These are phyloP conservation scores for Lepidurus arcticus DNA, from an alignment of 1,140 invertebrate genomes.

Conservation along the genomic window DNA sequence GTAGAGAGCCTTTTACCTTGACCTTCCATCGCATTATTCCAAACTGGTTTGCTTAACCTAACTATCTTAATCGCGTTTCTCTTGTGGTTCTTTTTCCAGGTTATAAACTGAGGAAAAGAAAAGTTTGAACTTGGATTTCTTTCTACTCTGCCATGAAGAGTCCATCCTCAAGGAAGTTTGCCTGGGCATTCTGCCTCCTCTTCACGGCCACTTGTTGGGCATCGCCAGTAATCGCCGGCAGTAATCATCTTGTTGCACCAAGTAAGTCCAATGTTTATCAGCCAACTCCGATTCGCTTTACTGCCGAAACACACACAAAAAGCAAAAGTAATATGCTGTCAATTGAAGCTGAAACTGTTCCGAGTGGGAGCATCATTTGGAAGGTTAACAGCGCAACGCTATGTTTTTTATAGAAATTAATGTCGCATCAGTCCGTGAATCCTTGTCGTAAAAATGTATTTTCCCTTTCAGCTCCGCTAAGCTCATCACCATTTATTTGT, in stretches of 20 bases:
- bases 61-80: neutral
- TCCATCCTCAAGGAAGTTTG: constrained; percentile 5
- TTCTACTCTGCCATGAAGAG: neutral
- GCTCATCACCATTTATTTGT: neutral
- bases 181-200: constrained; percentile 1
- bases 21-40: neutral
- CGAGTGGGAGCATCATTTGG: neutral
- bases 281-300: neutral
- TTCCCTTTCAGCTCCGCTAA: constrained; percentile 13
- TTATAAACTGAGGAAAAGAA: neutral
- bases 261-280: neutral
- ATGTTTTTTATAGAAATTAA: neutral
- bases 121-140: neutral
- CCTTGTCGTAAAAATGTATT: neutral
- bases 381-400: neutral
- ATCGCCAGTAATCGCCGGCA: constrained; percentile 5
- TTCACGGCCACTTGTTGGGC: constrained; percentile 2
- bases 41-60: constrained; percentile 9
- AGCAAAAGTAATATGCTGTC: neutral
- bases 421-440: constrained; percentile 1
- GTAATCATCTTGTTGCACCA: constrained; percentile 7
- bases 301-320: neutral
- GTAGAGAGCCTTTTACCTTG: constrained; percentile 4
- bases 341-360: constrained; percentile 9
- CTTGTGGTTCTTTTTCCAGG: neutral